Evolutionary conservation across 2,797 vertebrate genomes (phyloP), one percentile per base, ranked within the genome.

Genomic region (Acanthis flammea): DNA sequence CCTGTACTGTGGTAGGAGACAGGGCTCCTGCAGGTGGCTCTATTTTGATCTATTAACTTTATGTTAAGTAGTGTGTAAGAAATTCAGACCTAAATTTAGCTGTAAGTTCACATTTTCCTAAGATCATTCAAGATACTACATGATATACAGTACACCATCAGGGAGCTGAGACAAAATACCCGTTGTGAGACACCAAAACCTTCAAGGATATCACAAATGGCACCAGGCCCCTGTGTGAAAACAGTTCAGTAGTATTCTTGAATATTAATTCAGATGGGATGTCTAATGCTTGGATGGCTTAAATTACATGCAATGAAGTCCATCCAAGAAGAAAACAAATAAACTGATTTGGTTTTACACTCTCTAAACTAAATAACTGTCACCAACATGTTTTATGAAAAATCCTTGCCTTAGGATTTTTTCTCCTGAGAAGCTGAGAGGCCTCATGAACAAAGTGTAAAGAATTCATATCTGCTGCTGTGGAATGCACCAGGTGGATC

Each of bases 11-110:
- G 27, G 22, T 17, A 53, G 67, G 15, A 82, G 7, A 53, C 1
- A 3, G 2, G 4, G 3, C 0, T 53, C 3, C 47, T 73, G 30
- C 13, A 24, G 15, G 4, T 9, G 16, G 3, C 10, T 76, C 4
- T 33, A 33, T 72, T 66, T n/a, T 41, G 13, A 68, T 21, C 11
- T 44, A 14, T 35, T 33, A 75, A 33, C 7, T 68, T 33, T 54
- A 13, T 23, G 8, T 63, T 71, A 41, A 66, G 4, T 48, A 67
- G 6, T 39, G 4, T 23, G 19, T 7, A 50, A 39, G 47, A 86
- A 80, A 86, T 60, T 50, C 48, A 81, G 50, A 31, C 23, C 7
- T 3, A 6, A 60, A 71, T 75, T 65, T 37, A 87, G 6, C 13
- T 80, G 5, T 58, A 58, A 2, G 0, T 63, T 70, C 44, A 48